Percentiles rank a stretch among this genome's conserved stretches.
These are phyloP conservation scores for Sebastes trivittatus DNA, from an alignment of 2,797 vertebrate genomes.

Conservation along the genomic window DNA sequence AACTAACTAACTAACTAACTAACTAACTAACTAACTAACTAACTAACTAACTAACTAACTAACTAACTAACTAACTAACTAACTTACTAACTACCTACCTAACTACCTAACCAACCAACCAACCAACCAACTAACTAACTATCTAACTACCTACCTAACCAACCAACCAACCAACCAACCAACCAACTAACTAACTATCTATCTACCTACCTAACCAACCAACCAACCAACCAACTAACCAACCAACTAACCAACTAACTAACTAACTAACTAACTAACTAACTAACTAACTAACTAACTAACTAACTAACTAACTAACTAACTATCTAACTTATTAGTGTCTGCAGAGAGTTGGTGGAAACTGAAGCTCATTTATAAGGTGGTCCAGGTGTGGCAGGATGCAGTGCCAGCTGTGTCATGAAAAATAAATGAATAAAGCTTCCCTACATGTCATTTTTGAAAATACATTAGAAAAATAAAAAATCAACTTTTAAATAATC, in stretches of 20 bases:
- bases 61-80: accelerated
- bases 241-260: accelerated
- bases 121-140: no score
- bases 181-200: no score
- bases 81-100: no score
- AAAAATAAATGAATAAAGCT: no score
- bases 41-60: accelerated
- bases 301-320: no score
- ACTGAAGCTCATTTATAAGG: not conserved
- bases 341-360: not conserved
- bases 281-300: accelerated
- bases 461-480: no score
- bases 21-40: accelerated
- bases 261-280: no score
- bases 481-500: no score
- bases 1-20: no score
- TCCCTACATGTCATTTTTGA: no score
- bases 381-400: not conserved
- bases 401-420: not conserved
- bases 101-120: no score
- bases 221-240: no score
- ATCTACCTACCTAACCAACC: accelerated
- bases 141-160: accelerated
- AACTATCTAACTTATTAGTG: not conserved
- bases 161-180: accelerated